Evolutionary conservation across 2,797 vertebrate genomes (phyloP), one percentile per base, ranked within the genome.

Genomic region (Pseudomugil gertrudae): DNA sequence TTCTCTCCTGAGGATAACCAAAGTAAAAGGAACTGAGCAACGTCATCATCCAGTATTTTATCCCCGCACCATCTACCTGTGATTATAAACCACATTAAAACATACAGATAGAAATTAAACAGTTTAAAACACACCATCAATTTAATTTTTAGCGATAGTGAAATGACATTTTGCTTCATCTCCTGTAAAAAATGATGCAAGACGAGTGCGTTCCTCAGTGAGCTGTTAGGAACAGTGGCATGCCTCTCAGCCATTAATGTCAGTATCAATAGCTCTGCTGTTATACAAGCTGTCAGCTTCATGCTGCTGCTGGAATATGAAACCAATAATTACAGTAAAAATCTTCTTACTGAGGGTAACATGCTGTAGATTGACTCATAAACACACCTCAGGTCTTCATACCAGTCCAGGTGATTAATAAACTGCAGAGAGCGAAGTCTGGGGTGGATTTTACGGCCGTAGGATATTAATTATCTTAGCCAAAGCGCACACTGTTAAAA

Each of bases 321-420:
- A 87, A 87, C 86, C 86, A 83, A 80, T 74, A 88, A 87, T 90
- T 90, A 88, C 58, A 40, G 66, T 53, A 40, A 73, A 74, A 75
- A 79, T 79, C 71, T 78, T 88, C 70, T 66, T 54, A 43, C 56
- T 69, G 72, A 66, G 65, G 71, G 47, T 68, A 79, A 83, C 77
- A 47, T 64, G 81, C 78, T 86, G 82, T 56, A 88, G 87, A 89
- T 79, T 81, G 85, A 88, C 66, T 79, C 66, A 65, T 76, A 59
- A 66, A 59, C 56, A 0, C 32, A 19, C 55, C 54, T 24, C 64
- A 50, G 50, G 29, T 57, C 72, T 68, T 67, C 24, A 50, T 14
- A 43, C 15, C 35, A 27, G 58, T 72, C 2, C 50, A 74, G 35
- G 9, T 59, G 7, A 54, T 74, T 36, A 52, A 52, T 24, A 21